These are phyloP conservation scores for Trichonephila clavata DNA, from an alignment of 1,140 invertebrate species.

Conservation along the genomic window DNA sequence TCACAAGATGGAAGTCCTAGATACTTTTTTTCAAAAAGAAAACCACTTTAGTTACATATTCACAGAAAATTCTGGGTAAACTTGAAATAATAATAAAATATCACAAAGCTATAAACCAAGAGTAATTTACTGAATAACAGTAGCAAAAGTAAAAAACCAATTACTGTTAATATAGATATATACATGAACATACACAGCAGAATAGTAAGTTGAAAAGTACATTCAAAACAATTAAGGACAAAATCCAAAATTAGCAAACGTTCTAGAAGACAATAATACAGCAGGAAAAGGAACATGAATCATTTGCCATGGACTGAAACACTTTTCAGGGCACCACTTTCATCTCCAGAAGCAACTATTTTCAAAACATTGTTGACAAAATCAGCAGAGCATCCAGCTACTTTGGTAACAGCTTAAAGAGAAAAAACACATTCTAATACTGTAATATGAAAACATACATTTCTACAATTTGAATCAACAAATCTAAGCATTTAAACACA, in stretches of 20 bases:
- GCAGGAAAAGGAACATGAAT: neutral
- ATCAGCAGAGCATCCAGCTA: conserved; percentile 78
- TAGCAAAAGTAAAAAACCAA: neutral
- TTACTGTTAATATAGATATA: neutral
- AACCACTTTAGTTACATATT: too few relatives aligned
- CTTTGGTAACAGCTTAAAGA: conserved; percentile 72
- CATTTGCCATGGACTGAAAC: neutral
- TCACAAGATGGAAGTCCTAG: neutral
- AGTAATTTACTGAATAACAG: neutral
- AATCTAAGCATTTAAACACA: neutral
- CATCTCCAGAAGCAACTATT: conserved; percentile 76
- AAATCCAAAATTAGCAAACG: neutral
- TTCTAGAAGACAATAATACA: neutral
- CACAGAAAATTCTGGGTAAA: too few relatives aligned
- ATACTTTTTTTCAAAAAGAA: too few relatives aligned
- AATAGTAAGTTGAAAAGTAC: neutral
- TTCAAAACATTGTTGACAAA: conserved; percentile 78
- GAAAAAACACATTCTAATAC: neutral
- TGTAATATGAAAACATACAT: neutral
- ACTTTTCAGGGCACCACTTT: conserved; percentile 76
- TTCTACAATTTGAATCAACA: neutral
- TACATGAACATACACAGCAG: neutral
- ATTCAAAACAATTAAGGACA: neutral
- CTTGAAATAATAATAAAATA: too few relatives aligned
- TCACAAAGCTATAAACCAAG: neutral